phyloP scores from a whole-genome alignment of 2,888 invertebrate genomes.

The Drosophila antonietae region DNA sequence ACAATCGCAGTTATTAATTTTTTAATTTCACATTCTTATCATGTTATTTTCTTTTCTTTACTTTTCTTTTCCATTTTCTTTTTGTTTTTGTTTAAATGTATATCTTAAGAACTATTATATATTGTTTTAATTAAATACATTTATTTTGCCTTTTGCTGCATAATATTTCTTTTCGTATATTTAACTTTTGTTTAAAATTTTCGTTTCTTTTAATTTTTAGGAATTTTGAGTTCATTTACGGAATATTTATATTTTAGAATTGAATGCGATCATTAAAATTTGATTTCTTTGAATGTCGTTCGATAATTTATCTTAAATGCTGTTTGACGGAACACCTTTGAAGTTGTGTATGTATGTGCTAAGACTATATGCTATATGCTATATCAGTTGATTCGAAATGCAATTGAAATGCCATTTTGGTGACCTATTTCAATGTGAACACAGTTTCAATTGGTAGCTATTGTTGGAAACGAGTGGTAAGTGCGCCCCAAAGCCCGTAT shows the following conservation, averaged over 20 bases:
- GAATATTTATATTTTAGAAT: slow-evolving; percentile 63
- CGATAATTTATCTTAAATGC: slow-evolving; percentile 19
- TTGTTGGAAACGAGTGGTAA: not conserved
- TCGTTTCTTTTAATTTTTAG: slow-evolving; percentile 60
- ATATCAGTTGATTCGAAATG: slow-evolving; percentile 40
- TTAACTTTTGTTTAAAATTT: slow-evolving; percentile 59
- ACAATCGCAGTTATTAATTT: slow-evolving; percentile 74
- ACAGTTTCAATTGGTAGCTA: slow-evolving; percentile 52
- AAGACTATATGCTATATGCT: slow-evolving; percentile 14
- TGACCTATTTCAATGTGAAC: slow-evolving; percentile 55
- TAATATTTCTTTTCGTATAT: slow-evolving; percentile 42
- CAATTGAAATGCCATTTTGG: slow-evolving; percentile 29
- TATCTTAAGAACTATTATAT: slow-evolving; percentile 41
- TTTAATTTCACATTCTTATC: slow-evolving; percentile 48
- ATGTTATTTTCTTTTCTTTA: slow-evolving; percentile 26
- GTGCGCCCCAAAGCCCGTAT: not conserved
- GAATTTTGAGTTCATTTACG: slow-evolving; percentile 80
- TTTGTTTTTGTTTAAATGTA: slow-evolving; percentile 44
- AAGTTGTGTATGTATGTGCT: slow-evolving; percentile 27
- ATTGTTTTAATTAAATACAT: slow-evolving; percentile 63
- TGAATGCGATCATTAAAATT: slow-evolving; percentile 45
- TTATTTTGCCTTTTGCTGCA: slow-evolving; percentile 54
- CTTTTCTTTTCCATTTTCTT: not conserved
- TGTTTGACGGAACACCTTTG: slow-evolving; percentile 32
- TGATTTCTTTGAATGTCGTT: slow-evolving; percentile 35